Evolutionary conservation across 2,888 invertebrate species (phyloP), one percentile per base, ranked within the genome.

Genomic region (Drosophila acutilabella): DNA sequence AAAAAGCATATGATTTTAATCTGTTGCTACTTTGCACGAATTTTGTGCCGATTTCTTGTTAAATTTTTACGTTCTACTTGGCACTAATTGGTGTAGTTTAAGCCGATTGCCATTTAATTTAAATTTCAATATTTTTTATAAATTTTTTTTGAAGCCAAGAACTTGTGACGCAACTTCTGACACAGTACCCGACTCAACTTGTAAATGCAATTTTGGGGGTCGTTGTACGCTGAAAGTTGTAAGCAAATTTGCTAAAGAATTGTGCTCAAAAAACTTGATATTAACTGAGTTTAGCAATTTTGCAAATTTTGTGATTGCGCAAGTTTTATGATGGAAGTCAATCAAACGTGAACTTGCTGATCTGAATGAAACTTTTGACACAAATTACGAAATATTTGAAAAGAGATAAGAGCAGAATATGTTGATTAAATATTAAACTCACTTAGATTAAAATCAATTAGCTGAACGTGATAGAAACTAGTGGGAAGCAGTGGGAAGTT

Each of bases 221-320:
- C 74, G 33, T 67, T 72, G 72, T 36, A 74, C 74, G 38, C 62
- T 72, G 72, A 40, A 67, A 68, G 56, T 30, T 23, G 8, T 40
- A 40, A 48, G 58, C 51, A 45, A 36, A 45, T 36, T 11, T 71
- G 73, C 72, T 53, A 57, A 36, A 36, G 30, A 30, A 30, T 8
- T 30, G 30, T 30, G 16, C 36, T 48, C 53, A 53, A 41, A 50
- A 64, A 71, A 60, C 33, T 52, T 61, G 14, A 47, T 71, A 48
- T 51, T 48, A 64, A 33, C 56, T 65, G 65, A 45, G 18, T 8
- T 71, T 42, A 13, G 8, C n/a, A 7, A 13, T 41, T 47, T 30
- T 23, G 20, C 8, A 13, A 13, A 36, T 36, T 11, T 36, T 36
- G 13, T 36, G 36, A 36, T 8, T 30, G 8, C 13, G n/a, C 23